A percentile compares a stretch with the other conserved stretches of the same genome.
Conservation (phyloP, 2,797 vertebrate genomes). For the Danionella dracula region DNA sequence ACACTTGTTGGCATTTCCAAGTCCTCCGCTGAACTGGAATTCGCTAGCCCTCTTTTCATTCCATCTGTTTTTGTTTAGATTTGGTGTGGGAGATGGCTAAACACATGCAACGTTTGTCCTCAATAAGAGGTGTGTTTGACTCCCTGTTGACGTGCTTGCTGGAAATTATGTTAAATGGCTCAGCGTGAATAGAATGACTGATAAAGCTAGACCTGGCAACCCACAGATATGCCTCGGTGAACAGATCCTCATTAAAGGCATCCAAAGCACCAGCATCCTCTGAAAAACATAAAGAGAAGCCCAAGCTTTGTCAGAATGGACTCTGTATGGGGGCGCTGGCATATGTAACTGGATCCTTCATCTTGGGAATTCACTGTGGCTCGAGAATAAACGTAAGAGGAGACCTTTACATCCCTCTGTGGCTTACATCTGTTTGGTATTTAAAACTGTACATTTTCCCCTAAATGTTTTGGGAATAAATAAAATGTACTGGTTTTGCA, state of each 20-base stretch:
- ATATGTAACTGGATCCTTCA: neutral
- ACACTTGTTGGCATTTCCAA: conserved; percentile 32
- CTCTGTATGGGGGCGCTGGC: conserved; percentile 2
- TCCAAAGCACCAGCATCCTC: conserved; percentile 30
- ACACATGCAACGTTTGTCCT: conserved; percentile 21
- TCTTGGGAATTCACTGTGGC: conserved; percentile 10
- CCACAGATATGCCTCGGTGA: conserved; percentile 12
- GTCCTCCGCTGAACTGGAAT: conserved; percentile 19
- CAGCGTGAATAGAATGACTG: conserved; percentile 18
- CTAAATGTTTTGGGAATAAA: conserved; percentile 28
- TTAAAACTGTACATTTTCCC: conserved; percentile 22
- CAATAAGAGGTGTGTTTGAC: conserved; percentile 11
- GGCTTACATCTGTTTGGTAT: conserved; percentile 42
- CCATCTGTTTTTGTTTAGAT: conserved; percentile 35
- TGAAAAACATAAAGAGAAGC: conserved; percentile 30
- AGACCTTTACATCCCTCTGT: conserved; percentile 17
- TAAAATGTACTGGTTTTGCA: conserved; percentile 32
- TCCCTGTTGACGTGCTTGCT: conserved; percentile 11
- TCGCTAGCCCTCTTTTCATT: conserved; percentile 35
- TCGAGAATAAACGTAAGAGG: conserved; percentile 30
- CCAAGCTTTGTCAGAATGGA: neutral
- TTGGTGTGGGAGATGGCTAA: conserved; percentile 35
- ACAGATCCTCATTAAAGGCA: conserved; percentile 37
- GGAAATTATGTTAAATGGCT: conserved; percentile 36
- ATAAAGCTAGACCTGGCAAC: conserved; percentile 33